phyloP scores from a whole-genome alignment of 2,888 invertebrate species.

The Coelopa pilipes region DNA sequence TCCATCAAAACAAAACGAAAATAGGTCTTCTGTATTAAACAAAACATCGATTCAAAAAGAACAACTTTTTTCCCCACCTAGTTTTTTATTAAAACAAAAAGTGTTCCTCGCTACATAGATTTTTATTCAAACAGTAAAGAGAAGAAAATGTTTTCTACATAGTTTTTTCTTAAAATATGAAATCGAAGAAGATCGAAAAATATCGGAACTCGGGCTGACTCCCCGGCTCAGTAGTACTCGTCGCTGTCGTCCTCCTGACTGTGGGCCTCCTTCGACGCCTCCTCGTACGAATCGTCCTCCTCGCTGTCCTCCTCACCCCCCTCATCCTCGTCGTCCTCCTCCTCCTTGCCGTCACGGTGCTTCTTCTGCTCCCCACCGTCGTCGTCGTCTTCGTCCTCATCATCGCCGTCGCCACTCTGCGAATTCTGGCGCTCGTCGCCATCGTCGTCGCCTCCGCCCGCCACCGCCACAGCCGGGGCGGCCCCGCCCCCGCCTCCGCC shows the following conservation, averaged over 20 bases:
- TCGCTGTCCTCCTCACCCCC: slow-evolving; percentile 24
- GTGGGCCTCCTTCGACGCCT: slow-evolving; percentile 38
- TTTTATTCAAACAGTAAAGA: no score
- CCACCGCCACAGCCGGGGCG: slow-evolving; percentile 47
- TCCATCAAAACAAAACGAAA: no score
- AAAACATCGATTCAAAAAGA: no score
- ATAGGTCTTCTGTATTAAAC: no score
- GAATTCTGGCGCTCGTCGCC: slow-evolving; percentile 28
- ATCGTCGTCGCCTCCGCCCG: slow-evolving; percentile 36
- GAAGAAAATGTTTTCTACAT: no score
- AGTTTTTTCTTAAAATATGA: no score
- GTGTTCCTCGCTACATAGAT: no score
- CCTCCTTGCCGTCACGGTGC: slow-evolving; percentile 48
- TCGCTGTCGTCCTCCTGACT: slow-evolving; percentile 39
- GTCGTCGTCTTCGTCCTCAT: slow-evolving; percentile 25
- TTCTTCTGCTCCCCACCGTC: slow-evolving; percentile 45
- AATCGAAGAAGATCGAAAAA: no score
- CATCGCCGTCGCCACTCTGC: slow-evolving; percentile 5
- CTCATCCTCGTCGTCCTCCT: slow-evolving; percentile 43
- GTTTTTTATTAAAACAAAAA: no score
- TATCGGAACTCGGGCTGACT: no score
- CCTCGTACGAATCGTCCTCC: slow-evolving; percentile 33
- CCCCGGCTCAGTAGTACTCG: slow-evolving; percentile 41
- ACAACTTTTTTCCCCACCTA: no score
- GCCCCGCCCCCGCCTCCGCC: slow-evolving; percentile 36